These are phyloP conservation scores for Uloborus diversus DNA, from an alignment of 1,140 invertebrate genomes.

Conservation along the genomic window DNA sequence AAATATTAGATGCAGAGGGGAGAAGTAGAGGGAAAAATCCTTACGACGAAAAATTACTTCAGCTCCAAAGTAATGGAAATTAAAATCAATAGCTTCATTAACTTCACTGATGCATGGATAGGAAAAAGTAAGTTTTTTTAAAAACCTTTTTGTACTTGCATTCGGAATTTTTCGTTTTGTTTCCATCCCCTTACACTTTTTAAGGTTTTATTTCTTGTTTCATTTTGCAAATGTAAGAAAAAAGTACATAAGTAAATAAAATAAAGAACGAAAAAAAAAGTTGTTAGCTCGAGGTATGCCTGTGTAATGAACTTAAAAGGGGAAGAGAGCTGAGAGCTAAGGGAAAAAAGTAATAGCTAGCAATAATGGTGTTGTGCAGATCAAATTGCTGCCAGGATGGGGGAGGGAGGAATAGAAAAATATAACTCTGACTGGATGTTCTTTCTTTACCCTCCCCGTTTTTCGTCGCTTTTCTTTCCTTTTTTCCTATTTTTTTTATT, in stretches of 20 bases:
- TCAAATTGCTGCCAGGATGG: constrained; percentile 20
- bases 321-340: neutral
- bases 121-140: constrained; percentile 20
- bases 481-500: constrained; percentile 10
- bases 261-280: constrained; percentile 40
- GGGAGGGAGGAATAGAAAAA: constrained; percentile 15
- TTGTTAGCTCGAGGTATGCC: constrained; percentile 31
- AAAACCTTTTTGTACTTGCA: neutral
- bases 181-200: too few relatives aligned
- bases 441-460: neutral
- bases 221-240: constrained; percentile 40
- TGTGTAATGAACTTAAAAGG: constrained; percentile 46
- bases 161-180: constrained; percentile 13
- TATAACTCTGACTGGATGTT: constrained; percentile 53
- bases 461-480: neutral
- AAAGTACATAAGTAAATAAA: too few relatives aligned
- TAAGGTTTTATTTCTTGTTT: constrained; percentile 38
- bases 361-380: constrained; percentile 53
- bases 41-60: constrained; percentile 23
- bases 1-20: constrained; percentile 52
- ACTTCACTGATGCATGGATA: constrained; percentile 52
- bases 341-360: constrained; percentile 45
- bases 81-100: constrained; percentile 58
- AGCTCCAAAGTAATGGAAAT: constrained; percentile 53
- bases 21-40: constrained; percentile 18